phyloP scores from a whole-genome alignment of 1,140 invertebrate species.

The Trachymyrmex septentrionalis region DNA sequence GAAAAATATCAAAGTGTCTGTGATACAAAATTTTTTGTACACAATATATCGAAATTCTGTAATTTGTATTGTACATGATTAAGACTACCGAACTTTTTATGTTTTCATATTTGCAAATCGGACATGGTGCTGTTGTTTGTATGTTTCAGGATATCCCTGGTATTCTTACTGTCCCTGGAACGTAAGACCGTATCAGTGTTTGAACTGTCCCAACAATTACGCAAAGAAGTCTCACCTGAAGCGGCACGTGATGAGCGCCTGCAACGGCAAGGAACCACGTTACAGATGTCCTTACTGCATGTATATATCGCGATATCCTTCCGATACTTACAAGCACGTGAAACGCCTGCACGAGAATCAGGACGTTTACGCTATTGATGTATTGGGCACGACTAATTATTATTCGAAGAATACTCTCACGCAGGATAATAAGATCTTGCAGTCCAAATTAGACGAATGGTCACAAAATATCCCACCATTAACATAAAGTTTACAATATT shows the following conservation, averaged over 20 bases:
- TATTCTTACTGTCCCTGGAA: slow-evolving; percentile 67
- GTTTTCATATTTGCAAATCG: slow-evolving; percentile 21
- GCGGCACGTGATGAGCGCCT: slow-evolving; percentile 82
- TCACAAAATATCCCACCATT: background rate
- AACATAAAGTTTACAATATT: background rate
- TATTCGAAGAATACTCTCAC: slow-evolving; percentile 20
- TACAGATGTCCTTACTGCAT: slow-evolving; percentile 84
- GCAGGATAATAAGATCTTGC: background rate
- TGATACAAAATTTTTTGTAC: background rate
- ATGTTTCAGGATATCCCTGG: slow-evolving; percentile 64
- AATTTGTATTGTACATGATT: background rate
- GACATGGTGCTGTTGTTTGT: slow-evolving; percentile 46
- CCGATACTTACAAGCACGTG: slow-evolving; percentile 76
- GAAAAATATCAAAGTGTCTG: background rate
- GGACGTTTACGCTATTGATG: slow-evolving; percentile 63
- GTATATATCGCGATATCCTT: slow-evolving; percentile 72
- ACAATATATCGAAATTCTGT: background rate
- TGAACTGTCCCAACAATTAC: slow-evolving; percentile 84
- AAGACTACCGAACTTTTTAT: background rate
- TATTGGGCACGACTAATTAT: slow-evolving; percentile 30
- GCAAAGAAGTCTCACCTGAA: slow-evolving; percentile 83
- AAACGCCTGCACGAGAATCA: slow-evolving; percentile 68
- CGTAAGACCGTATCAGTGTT: slow-evolving; percentile 79
- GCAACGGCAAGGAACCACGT: slow-evolving; percentile 78
- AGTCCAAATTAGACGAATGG: background rate